Conservation (phyloP, 2,797 vertebrate species). For the Simalia tracyae region DNA sequence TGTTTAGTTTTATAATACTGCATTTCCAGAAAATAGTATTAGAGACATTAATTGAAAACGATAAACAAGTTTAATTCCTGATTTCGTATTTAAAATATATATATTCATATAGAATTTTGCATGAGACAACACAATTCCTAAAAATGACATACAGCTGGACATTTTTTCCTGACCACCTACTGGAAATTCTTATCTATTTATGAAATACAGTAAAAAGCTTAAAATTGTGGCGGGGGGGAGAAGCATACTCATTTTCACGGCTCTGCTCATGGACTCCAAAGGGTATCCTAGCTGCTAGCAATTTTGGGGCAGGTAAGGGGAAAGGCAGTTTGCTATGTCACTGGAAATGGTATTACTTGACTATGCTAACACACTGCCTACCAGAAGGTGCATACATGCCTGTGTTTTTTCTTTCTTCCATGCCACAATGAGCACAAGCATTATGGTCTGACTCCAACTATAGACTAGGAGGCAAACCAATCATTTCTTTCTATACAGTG, state of each 20-base stretch:
- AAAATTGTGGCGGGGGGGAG: background rate
- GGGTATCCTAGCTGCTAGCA: background rate
- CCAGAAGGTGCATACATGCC: background rate
- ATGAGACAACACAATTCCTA: background rate
- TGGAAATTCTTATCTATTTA: background rate
- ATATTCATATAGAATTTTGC: background rate
- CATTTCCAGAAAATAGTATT: conserved; percentile 24
- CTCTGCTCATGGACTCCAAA: background rate
- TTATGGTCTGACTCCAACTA: background rate
- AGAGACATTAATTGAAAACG: conserved; percentile 25
- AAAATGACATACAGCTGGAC: background rate
- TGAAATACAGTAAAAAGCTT: background rate
- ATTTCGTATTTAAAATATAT: background rate
- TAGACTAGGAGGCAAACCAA: background rate
- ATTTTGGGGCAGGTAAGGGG: background rate
- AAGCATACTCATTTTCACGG: background rate
- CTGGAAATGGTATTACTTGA: background rate
- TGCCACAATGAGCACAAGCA: background rate
- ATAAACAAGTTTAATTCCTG: background rate
- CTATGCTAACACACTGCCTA: background rate
- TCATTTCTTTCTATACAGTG: background rate
- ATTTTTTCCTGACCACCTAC: background rate
- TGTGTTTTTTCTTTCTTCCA: background rate
- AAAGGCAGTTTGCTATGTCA: background rate
- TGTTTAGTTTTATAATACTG: conserved; percentile 51